Conservation (phyloP, 1,140 invertebrate species). For the Temnothorax curvispinosus region DNA sequence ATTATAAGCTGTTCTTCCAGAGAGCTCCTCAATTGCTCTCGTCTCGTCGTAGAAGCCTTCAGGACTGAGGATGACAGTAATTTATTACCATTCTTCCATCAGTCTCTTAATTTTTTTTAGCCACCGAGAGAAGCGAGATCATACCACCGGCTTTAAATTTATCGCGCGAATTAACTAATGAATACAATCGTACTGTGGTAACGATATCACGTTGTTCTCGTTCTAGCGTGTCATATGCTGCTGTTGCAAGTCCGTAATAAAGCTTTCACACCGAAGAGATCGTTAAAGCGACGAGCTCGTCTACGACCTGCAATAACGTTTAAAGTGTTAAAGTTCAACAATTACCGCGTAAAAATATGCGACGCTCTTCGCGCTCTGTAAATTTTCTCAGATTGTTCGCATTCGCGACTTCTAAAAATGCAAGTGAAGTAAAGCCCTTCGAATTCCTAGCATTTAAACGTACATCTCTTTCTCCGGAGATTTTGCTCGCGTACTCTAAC, state of each 20-base stretch:
- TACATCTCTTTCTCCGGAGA: neutral
- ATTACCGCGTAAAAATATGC: neutral
- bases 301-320: slow-evolving; percentile 21
- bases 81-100: slow-evolving; percentile 1
- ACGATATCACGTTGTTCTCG: slow-evolving; percentile 7
- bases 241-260: slow-evolving; percentile 19
- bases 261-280: slow-evolving; percentile 9
- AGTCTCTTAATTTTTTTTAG: neutral
- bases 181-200: neutral
- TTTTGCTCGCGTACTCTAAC: neutral
- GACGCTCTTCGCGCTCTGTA: neutral
- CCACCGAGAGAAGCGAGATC: neutral
- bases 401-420: neutral
- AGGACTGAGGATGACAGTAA: slow-evolving; percentile 4
- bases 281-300: slow-evolving; percentile 18
- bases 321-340: slow-evolving; percentile 45
- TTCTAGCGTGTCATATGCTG: neutral
- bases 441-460: neutral
- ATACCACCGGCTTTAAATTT: slow-evolving; percentile 16
- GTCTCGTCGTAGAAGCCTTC: neutral
- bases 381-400: neutral
- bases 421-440: neutral
- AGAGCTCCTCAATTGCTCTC: slow-evolving; percentile 2
- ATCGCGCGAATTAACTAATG: slow-evolving; percentile 38
- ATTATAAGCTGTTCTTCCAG: slow-evolving; percentile 15